These are phyloP conservation scores for Amblyjoppa fuscipennis DNA, from an alignment of 2,888 invertebrate species.

Conservation along the genomic window DNA sequence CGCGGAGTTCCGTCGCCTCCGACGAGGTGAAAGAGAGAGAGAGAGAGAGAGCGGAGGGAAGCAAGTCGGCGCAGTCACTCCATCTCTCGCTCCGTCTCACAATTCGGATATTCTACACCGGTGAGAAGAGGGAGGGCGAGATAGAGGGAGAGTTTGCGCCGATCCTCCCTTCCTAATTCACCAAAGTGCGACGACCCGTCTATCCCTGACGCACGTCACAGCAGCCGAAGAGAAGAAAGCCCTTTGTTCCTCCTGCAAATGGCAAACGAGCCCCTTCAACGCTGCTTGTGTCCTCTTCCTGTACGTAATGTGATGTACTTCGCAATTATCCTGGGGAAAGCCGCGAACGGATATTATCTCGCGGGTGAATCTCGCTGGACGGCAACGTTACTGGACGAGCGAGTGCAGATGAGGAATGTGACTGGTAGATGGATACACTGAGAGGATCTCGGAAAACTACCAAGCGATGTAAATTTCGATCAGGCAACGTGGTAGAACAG, in stretches of 20 bases:
- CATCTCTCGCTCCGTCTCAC: slow-evolving; percentile 9
- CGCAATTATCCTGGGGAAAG: slow-evolving; percentile 31
- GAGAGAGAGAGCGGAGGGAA: slow-evolving; percentile 13
- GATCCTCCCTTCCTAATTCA: slow-evolving; percentile 57
- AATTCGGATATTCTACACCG: slow-evolving; percentile 32
- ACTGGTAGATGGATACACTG: background rate
- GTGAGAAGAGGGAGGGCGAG: background rate
- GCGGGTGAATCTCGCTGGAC: slow-evolving; percentile 6
- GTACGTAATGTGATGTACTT: slow-evolving; percentile 2
- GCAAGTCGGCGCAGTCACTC: slow-evolving; percentile 23
- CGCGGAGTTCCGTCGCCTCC: slow-evolving; percentile 44
- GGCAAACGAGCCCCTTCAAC: slow-evolving; percentile 32
- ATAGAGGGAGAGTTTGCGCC: slow-evolving; percentile 38
- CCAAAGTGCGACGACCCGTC: slow-evolving; percentile 63
- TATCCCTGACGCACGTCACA: slow-evolving; percentile 38
- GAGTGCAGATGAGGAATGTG: background rate
- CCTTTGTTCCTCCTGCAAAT: slow-evolving; percentile 36
- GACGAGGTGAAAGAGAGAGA: slow-evolving; percentile 13
- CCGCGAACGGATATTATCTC: slow-evolving; percentile 38
- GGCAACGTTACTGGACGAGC: slow-evolving; percentile 1
- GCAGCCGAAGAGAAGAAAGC: slow-evolving; percentile 19
- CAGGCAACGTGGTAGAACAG: too few species aligned
- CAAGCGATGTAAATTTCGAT: too few species aligned
- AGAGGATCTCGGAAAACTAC: background rate
- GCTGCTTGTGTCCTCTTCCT: background rate